Conservation (phyloP, 2,888 invertebrate species). For the Saturnia pavonia region DNA sequence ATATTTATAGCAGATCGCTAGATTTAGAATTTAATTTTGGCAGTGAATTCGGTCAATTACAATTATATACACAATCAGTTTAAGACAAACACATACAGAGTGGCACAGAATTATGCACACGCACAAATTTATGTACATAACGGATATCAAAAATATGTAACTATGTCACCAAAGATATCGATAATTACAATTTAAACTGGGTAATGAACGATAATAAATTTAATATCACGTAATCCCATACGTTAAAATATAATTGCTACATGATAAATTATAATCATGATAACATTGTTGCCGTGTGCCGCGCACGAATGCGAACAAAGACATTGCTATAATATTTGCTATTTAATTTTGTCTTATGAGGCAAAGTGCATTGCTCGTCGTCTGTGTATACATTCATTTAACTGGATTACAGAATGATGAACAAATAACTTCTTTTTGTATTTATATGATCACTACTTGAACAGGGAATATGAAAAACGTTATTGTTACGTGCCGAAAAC, state of each 20-base stretch:
- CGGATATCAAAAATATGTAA: background rate
- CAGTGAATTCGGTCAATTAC: background rate
- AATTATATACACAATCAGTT: background rate
- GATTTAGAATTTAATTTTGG: background rate
- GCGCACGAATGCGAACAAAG: conserved; percentile 11
- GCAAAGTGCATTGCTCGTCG: conserved; percentile 1
- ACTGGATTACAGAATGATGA: background rate
- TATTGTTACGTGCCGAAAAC: no score
- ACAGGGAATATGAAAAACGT: background rate
- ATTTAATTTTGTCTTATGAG: conserved; percentile 2
- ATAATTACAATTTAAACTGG: conserved; percentile 1
- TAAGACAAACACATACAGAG: background rate
- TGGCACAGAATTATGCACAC: background rate
- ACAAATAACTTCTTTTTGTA: background rate
- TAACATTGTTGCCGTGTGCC: conserved; percentile 11
- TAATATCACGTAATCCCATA: background rate
- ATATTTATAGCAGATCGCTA: no score
- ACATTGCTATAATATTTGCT: background rate
- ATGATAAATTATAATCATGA: conserved; percentile 12
- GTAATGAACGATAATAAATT: conserved; percentile 9
- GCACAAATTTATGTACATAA: background rate
- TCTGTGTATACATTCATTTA: conserved; percentile 6
- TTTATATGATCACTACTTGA: background rate
- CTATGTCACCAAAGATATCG: background rate
- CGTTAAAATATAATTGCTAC: background rate